Percentiles rank a stretch among this genome's conserved stretches.
phyloP scores from a whole-genome alignment of 37 sponge, comb jelly and placozoan genomes.

The Aplysina aerophoba region DNA sequence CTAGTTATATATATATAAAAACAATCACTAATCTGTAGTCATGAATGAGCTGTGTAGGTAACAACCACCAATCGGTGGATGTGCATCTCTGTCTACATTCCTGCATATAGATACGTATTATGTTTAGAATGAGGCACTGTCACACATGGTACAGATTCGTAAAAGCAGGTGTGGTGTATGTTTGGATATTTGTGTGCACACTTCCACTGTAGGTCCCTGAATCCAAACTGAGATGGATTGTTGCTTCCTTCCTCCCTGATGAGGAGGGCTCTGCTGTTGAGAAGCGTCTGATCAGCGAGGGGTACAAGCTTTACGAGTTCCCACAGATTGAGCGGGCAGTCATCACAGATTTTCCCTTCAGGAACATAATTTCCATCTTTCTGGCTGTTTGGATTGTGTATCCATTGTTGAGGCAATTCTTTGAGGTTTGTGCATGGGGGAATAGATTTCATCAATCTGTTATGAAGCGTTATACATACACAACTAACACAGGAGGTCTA shows the following conservation, averaged over 20 bases:
- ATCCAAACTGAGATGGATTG: conserved; percentile 40
- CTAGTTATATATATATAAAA: too few relatives aligned
- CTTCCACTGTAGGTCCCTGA: conserved; percentile 28
- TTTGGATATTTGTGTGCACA: not conserved
- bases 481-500: too few relatives aligned
- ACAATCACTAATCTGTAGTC: too few relatives aligned
- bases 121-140: too few relatives aligned
- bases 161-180: not conserved
- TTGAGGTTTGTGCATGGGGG: conserved; percentile 50
- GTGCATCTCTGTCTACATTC: too few relatives aligned
- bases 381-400: conserved; percentile 63
- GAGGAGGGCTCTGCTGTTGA: conserved; percentile 16
- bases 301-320: conserved; percentile 68
- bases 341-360: conserved; percentile 79
- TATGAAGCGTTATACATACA: too few relatives aligned
- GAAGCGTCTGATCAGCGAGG: conserved; percentile 32
- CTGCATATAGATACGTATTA: too few relatives aligned
- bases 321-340: conserved; percentile 65
- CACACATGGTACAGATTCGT: too few relatives aligned
- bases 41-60: too few relatives aligned
- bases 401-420: conserved; percentile 54
- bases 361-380: conserved; percentile 52
- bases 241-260: conserved; percentile 56
- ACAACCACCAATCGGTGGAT: too few relatives aligned
- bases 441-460: too few relatives aligned